Evolutionary conservation across 1,140 invertebrate genomes (phyloP).

Genomic region (Ylistrum balloti): DNA sequence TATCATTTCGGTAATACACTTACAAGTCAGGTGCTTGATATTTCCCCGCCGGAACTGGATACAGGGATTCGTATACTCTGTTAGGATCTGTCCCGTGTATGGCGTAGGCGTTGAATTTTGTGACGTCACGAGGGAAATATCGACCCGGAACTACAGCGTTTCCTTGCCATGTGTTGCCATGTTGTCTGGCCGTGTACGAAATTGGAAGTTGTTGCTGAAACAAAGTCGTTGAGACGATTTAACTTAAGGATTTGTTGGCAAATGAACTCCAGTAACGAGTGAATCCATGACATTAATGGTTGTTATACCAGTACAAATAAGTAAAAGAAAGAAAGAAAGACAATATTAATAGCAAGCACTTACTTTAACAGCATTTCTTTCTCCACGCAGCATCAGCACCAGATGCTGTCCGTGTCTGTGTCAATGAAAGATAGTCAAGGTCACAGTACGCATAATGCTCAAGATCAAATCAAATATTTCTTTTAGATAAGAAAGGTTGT

Average conservation of each 20-base stretch:
- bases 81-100: slow-evolving; percentile 83
- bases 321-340: too few species aligned
- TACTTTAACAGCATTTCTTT: slow-evolving; percentile 80
- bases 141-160: slow-evolving; percentile 79
- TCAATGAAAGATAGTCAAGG: too few species aligned
- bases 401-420: slow-evolving; percentile 83
- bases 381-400: slow-evolving; percentile 82
- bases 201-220: slow-evolving; percentile 81
- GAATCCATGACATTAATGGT: too few species aligned
- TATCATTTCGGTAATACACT: too few species aligned
- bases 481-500: too few species aligned
- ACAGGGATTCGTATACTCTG: slow-evolving; percentile 84
- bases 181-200: slow-evolving; percentile 75
- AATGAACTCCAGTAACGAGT: too few species aligned
- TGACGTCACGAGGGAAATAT: slow-evolving; percentile 83
- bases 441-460: too few species aligned
- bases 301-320: too few species aligned
- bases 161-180: slow-evolving; percentile 79
- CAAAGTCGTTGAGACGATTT: too few species aligned
- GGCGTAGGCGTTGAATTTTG: slow-evolving; percentile 85
- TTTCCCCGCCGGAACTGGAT: slow-evolving; percentile 82
- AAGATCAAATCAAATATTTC: too few species aligned
- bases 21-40: slow-evolving; percentile 84
- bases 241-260: too few species aligned
- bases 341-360: too few species aligned